Percentiles rank a stretch among this genome's conserved stretches.
phyloP scores from a whole-genome alignment of 2,113 vertebrate genomes.

The Myotis yumanensis region DNA sequence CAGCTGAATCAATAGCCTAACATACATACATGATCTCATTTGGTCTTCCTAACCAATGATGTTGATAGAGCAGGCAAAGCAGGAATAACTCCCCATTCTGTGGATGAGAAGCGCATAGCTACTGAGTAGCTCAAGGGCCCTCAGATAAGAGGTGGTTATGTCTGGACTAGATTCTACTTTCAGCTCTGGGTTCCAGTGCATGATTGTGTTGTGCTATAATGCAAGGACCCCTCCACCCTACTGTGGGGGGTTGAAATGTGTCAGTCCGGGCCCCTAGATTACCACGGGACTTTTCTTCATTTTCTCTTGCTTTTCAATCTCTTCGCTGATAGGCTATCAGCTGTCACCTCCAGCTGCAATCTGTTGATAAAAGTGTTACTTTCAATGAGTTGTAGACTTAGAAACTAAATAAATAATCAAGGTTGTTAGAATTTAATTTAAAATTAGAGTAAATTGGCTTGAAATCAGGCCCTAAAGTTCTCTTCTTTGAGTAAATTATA shows the following conservation, averaged over 20 bases:
- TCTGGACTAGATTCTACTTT: neutral
- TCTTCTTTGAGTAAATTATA: conserved; percentile 29
- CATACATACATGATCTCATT: neutral
- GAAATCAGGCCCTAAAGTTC: neutral
- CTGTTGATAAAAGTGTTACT: neutral
- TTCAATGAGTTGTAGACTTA: neutral
- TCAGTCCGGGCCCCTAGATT: neutral
- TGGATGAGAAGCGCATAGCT: neutral
- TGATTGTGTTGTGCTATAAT: neutral
- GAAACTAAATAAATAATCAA: conserved; percentile 41
- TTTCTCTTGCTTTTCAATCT: neutral
- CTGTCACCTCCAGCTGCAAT: neutral
- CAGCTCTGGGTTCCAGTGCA: neutral
- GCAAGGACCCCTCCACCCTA: accelerated
- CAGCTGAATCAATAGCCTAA: conserved; percentile 20
- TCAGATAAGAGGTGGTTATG: neutral
- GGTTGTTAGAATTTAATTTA: conserved; percentile 51
- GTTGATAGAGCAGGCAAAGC: neutral
- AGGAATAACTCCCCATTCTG: neutral
- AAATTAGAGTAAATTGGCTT: conserved; percentile 24
- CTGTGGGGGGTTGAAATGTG: neutral
- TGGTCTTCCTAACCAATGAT: neutral
- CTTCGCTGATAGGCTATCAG: neutral
- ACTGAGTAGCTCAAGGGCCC: neutral
- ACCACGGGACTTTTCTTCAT: neutral